Evolutionary conservation across 2,797 vertebrate genomes (phyloP).

Genomic region (Moxostoma hubbsi): DNA sequence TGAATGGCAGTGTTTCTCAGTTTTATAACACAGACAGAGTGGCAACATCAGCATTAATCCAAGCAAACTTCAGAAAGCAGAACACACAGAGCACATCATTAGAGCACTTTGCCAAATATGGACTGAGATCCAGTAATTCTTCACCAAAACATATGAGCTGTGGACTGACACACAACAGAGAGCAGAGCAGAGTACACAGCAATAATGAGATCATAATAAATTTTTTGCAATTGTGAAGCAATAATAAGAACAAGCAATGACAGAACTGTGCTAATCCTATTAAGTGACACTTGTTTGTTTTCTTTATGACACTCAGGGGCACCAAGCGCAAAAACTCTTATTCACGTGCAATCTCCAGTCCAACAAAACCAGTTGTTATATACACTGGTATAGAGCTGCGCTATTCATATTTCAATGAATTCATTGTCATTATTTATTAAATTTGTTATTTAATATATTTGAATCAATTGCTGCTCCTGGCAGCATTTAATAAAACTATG

Average conservation of each 20-base stretch:
- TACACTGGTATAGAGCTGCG: too few relatives aligned
- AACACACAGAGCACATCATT: constrained; percentile 33
- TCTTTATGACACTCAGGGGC: too few relatives aligned
- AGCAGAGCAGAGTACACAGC: background rate
- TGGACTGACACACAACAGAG: constrained; percentile 38
- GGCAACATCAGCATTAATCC: constrained; percentile 41
- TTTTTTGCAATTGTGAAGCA: background rate
- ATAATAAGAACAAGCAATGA: constrained; percentile 7
- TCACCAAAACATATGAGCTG: constrained; percentile 30
- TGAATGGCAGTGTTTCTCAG: background rate
- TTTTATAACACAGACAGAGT: constrained; percentile 21
- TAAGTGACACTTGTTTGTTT: background rate
- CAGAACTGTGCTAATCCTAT: constrained; percentile 20
- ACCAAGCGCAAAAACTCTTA: too few relatives aligned
- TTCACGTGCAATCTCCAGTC: too few relatives aligned
- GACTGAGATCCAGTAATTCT: background rate
- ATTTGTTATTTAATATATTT: too few relatives aligned
- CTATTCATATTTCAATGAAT: too few relatives aligned
- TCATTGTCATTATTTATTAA: too few relatives aligned
- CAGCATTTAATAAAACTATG: too few relatives aligned
- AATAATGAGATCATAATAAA: constrained; percentile 26
- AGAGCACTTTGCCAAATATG: constrained; percentile 31
- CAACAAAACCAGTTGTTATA: too few relatives aligned
- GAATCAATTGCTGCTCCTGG: too few relatives aligned
- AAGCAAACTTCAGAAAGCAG: constrained; percentile 20